Conservation (phyloP, 2,113 vertebrate genomes). For the Lycaon pictus region DNA sequence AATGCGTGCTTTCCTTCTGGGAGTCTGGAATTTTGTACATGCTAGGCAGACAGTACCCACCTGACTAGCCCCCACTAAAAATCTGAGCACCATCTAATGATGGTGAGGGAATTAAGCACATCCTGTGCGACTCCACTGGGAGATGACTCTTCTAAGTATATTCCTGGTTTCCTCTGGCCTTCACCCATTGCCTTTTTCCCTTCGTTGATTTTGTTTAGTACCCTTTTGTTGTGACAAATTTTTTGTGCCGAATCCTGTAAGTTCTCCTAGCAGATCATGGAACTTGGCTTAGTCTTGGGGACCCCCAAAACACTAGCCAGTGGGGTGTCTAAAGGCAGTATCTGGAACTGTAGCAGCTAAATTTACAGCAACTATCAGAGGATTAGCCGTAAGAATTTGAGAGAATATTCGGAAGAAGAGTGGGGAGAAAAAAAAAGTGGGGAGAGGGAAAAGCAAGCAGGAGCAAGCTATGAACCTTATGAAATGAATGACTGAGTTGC, state of each 20-base stretch:
- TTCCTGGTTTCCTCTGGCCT: neutral
- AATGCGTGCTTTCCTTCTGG: conserved; percentile 49
- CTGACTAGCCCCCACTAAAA: neutral
- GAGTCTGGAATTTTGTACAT: conserved; percentile 21
- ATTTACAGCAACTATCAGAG: neutral
- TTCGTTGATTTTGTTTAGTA: neutral
- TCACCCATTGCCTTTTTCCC: neutral
- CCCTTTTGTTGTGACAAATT: neutral
- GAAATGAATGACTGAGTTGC: neutral
- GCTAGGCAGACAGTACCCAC: neutral
- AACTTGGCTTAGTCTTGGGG: neutral
- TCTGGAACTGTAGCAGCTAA: neutral
- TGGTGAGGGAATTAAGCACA: neutral
- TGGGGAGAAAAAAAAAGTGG: too few species aligned
- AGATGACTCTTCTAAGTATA: neutral
- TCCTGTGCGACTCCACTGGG: neutral
- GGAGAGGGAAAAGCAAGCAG: neutral
- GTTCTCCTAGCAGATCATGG: neutral
- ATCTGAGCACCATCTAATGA: neutral
- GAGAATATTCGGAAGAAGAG: neutral
- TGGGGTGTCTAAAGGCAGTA: neutral
- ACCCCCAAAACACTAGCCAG: neutral
- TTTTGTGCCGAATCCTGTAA: neutral
- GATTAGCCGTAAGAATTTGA: neutral
- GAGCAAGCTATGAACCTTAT: neutral